These are phyloP conservation scores for Drosophila subpulchrella DNA, from an alignment of 1,140 invertebrate genomes.

Conservation along the genomic window DNA sequence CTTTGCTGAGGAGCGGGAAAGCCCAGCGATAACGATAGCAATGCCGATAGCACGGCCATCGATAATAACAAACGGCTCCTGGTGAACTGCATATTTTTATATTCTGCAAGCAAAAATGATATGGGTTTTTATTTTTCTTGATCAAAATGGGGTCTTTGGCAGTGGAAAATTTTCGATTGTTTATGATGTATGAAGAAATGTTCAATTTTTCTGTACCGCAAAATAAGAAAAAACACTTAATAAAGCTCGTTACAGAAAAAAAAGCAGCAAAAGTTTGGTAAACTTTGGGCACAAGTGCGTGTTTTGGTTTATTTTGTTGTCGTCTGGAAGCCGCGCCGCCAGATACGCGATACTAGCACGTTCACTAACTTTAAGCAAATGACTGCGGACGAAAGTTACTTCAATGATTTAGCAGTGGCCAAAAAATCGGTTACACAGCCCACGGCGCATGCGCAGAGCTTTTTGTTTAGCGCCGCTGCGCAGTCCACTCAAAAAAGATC, in stretches of 20 bases:
- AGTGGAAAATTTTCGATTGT: conserved; percentile 4
- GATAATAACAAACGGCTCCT: conserved; percentile 51
- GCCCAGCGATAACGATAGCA: conserved; percentile 46
- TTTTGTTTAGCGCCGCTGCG: conserved; percentile 31
- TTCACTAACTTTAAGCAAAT: conserved; percentile 85
- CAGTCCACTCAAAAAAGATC: conserved; percentile 26
- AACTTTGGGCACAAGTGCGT: no score
- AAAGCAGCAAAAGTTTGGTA: conserved; percentile 10
- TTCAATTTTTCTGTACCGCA: conserved; percentile 3
- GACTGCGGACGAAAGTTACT: conserved; percentile 84
- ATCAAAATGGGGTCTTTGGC: background rate
- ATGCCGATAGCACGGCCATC: conserved; percentile 46
- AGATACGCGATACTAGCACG: conserved; percentile 83
- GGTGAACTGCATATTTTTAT: conserved; percentile 52
- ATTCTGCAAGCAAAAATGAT: conserved; percentile 17
- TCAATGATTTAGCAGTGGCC: conserved; percentile 84
- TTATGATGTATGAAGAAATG: background rate
- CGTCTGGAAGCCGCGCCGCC: conserved; percentile 58
- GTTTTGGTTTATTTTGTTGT: conserved; percentile 4
- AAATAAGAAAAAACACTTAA: conserved; percentile 18
- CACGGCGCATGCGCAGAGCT: conserved; percentile 50
- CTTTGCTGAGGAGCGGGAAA: conserved; percentile 44
- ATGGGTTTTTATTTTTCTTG: background rate
- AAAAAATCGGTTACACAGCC: conserved; percentile 82
- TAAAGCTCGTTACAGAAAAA: conserved; percentile 22